Base-by-base conservation (phyloP, 2,113 vertebrate species). In the Sterrhoptilus dennistouni region DNA sequence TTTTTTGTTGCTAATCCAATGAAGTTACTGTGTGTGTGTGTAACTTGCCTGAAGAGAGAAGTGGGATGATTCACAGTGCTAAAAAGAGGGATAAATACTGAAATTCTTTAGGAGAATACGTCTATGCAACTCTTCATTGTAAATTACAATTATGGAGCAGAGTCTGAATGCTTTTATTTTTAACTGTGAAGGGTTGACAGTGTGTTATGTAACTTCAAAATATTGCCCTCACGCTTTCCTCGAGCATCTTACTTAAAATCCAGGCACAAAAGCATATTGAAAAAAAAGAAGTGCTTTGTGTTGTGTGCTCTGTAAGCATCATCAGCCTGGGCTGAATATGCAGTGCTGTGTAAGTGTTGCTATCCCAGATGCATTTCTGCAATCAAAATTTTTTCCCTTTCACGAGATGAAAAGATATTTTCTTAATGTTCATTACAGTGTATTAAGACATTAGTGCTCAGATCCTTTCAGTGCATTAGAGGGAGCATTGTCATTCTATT, bases 121-220 rank as follows among this genome's bases (percentile, higher is more conserved):
- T 77, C 87, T 89, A 5, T 94, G 74, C 84, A 87, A 50, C 44
- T 75, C 74, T 76, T 89, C 54, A 72, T 84, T 93, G 90, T 83
- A 90, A 91, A 89, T 92, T 79, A 56, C 78, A 69, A 13, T 93
- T 91, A 82, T 36, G 44, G 78, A 93, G 85, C 59, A 76, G 69
- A 93, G 89, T 83, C 78, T 84, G 87, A 70, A 91, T 91, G 47
- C 60, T 93, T 94, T 93, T 92, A 93, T 96, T 93, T 95, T 92
- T 88, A 93, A 83, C 87, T 1, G 4, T 94, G 79, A 94, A 85
- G 75, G 50, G 38, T 83, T 97, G 95, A 92, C 93, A 93, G 56
- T 59, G 47, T 83, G 69, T 94, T 95, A 93, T 38, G 29, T 94
- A 95, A 95, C 90, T 87, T 90, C 78, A 93, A 90, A 91, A 92